Percentiles rank a stretch among this genome's conserved stretches.
phyloP scores from a whole-genome alignment of 1,140 invertebrate species.

The Cecropterus lyciades region DNA sequence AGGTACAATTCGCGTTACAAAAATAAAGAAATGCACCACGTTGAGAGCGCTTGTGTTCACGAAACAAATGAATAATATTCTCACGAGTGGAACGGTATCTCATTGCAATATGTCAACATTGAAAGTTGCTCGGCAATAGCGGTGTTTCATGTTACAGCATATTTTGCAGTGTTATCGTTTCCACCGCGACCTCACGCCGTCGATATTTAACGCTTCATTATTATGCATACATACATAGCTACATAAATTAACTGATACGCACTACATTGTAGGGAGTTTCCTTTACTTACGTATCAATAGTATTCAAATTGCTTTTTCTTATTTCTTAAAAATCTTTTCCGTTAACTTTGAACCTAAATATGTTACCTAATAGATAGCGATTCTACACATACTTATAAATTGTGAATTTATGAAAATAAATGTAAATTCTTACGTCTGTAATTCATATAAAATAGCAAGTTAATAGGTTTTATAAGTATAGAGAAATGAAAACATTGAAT shows the following conservation, averaged over 20 bases:
- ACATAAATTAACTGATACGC: slow-evolving; percentile 25
- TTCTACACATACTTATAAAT: no score
- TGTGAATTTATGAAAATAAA: no score
- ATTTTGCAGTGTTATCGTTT: slow-evolving; percentile 51
- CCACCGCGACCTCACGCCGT: slow-evolving; percentile 39
- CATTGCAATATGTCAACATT: slow-evolving; percentile 61
- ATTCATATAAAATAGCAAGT: no score
- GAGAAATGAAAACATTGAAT: no score
- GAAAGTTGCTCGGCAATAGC: slow-evolving; percentile 42
- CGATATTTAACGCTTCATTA: slow-evolving; percentile 32
- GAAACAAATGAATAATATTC: slow-evolving; percentile 51
- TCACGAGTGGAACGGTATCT: slow-evolving; percentile 58
- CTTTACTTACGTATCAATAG: slow-evolving; percentile 12
- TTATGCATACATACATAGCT: slow-evolving; percentile 26
- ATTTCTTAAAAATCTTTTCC: background rate
- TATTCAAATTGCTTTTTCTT: background rate
- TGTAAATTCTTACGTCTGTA: no score
- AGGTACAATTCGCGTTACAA: slow-evolving; percentile 6
- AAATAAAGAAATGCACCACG: slow-evolving; percentile 29
- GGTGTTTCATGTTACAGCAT: slow-evolving; percentile 50
- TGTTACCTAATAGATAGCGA: no score
- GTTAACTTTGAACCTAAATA: background rate
- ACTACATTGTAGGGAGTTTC: slow-evolving; percentile 18
- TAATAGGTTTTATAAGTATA: no score
- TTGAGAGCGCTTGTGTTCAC: slow-evolving; percentile 21